Evolutionary conservation across 1,140 invertebrate genomes (phyloP).

Genomic region (Oryctes rhinoceros): DNA sequence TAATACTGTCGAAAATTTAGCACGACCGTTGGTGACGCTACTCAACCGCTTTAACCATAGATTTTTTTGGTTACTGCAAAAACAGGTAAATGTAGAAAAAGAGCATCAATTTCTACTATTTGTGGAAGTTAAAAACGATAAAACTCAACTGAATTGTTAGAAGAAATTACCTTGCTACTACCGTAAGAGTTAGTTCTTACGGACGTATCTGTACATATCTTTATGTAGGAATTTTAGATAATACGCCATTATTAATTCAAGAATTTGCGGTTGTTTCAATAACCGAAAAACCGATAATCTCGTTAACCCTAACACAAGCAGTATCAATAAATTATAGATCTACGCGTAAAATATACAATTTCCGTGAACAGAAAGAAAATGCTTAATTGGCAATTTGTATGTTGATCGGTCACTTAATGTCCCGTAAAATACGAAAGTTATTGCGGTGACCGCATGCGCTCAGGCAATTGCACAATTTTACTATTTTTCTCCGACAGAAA

Average conservation of each 20-base stretch:
- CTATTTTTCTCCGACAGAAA: neutral
- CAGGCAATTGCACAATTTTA: neutral
- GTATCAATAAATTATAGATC: neutral
- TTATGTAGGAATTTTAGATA: neutral
- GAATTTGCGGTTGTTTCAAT: constrained; percentile 1
- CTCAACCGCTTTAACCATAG: too few species aligned
- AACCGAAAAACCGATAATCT: neutral
- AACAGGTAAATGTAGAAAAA: too few species aligned
- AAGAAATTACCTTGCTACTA: too few species aligned
- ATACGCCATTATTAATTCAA: neutral
- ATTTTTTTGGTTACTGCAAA: too few species aligned
- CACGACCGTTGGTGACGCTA: too few species aligned
- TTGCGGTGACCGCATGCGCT: neutral
- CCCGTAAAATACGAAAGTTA: neutral
- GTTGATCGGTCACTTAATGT: neutral
- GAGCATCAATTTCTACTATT: too few species aligned
- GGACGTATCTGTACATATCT: neutral
- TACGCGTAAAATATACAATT: neutral
- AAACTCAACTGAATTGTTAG: too few species aligned
- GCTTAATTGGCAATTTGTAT: neutral
- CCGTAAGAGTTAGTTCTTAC: too few species aligned
- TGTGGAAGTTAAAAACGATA: too few species aligned
- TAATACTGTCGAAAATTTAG: too few species aligned
- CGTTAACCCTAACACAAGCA: neutral
- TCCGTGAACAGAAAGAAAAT: neutral